Evolutionary conservation across 2,888 invertebrate species (phyloP), one percentile per base, ranked within the genome.

Genomic region (Spialia ferax): DNA sequence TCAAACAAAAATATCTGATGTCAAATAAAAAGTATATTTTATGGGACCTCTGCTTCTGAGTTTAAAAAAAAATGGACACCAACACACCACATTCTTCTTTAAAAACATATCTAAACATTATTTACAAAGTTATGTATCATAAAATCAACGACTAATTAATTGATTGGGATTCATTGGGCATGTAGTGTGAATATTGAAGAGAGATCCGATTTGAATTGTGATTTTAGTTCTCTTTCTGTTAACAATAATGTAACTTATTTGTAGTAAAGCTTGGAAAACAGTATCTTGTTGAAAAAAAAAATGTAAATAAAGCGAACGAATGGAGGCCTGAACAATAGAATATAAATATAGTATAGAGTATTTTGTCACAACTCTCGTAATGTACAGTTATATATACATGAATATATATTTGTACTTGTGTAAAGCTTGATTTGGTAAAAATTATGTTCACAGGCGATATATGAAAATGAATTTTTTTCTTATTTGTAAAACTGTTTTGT

Each of bases 241-340:
- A 50, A 42, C 50, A 63, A 50, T 62, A 62, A 56, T 59, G 23
- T 62, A 66, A 29, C 66, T 63, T 66, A 66, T 70, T 62, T 71
- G 68, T 80, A 76, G 77, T 72, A 73, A 82, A 81, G 77, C 82
- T 83, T 84, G 72, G 79, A 52, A 50, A 64, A 76, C 63, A 65
- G 32, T 70, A 57, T 64, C 50, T 64, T 63, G 42, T 62, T 57
- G 60, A 64, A 45, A 69, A 72, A 76, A 76, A 79, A 78, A 81
- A 83, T 91, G 91, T 92, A 91, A 87, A 92, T 92, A 89, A 61
- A 86, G 84, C 80, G 84, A 86, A 85, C 81, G 86, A 86, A 83
- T 79, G 88, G 84, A 84, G 91, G 91, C 90, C 91, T 90, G 90
- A 85, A 82, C 81, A 81, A 74, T 81, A 84, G 82, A 79, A 73